phyloP scores from a whole-genome alignment of 2,797 vertebrate genomes.

The Acanthurus tractus region DNA sequence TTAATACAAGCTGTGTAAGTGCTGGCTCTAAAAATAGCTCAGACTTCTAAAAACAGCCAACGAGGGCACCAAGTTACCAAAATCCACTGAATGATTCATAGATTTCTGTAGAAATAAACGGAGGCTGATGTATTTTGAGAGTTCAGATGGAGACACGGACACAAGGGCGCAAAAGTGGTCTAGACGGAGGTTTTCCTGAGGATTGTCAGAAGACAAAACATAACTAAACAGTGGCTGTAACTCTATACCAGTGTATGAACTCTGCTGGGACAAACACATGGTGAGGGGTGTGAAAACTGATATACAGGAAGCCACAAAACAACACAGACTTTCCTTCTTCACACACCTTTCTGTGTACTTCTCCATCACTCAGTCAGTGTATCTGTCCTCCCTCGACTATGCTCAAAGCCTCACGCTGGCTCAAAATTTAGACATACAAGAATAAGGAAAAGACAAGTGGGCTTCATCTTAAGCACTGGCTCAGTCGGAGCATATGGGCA shows the following conservation, averaged over 20 bases:
- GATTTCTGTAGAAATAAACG: slow-evolving; percentile 68
- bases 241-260: slow-evolving; percentile 4
- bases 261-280: slow-evolving; percentile 1
- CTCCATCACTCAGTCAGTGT: not conserved
- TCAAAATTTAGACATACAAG: not conserved
- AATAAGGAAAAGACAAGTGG: slow-evolving; percentile 25
- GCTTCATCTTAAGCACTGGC: slow-evolving; percentile 18
- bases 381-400: not conserved
- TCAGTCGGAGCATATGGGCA: slow-evolving; percentile 10
- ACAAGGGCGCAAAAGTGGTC: slow-evolving; percentile 37
- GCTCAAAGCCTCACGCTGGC: not conserved
- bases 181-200: slow-evolving; percentile 48
- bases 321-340: not conserved
- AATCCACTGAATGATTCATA: slow-evolving; percentile 79
- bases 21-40: slow-evolving; percentile 77
- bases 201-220: slow-evolving; percentile 2
- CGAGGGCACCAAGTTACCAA: slow-evolving; percentile 72
- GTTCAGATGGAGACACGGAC: slow-evolving; percentile 53
- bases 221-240: not conserved
- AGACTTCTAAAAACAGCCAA: slow-evolving; percentile 76
- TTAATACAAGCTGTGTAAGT: slow-evolving; percentile 70
- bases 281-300: slow-evolving; percentile 15
- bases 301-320: not conserved
- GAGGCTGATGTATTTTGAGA: slow-evolving; percentile 60
- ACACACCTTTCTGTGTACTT: not conserved